Evolutionary conservation across 2,888 invertebrate genomes (phyloP).

Genomic region (Eilema depressum): DNA sequence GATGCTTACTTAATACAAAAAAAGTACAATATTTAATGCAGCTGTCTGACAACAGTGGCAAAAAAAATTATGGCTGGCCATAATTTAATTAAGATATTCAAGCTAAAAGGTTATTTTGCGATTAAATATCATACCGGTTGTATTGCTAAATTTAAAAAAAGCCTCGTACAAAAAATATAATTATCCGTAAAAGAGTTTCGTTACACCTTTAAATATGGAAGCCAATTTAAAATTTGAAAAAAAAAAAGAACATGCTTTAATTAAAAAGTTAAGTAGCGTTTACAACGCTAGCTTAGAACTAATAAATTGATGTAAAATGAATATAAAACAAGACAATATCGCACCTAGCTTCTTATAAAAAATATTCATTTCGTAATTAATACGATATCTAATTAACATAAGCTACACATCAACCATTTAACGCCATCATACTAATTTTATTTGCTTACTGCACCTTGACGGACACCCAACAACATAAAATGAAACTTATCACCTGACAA

Average conservation of each 20-base stretch:
- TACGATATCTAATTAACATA: conserved; percentile 50
- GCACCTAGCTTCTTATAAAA: conserved; percentile 24
- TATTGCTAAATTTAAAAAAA: not conserved
- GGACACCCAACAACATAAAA: conserved; percentile 7
- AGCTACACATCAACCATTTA: conserved; percentile 58
- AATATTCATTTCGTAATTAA: conserved; percentile 39
- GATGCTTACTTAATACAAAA: too few relatives aligned
- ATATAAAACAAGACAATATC: conserved; percentile 18
- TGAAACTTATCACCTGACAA: not conserved
- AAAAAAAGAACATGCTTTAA: not conserved
- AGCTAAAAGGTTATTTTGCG: not conserved
- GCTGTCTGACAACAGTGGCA: not conserved
- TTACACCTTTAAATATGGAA: conserved; percentile 3
- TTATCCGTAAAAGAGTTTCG: not conserved
- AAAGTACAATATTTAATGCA: not conserved
- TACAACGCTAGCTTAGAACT: not conserved
- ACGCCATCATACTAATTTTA: conserved; percentile 54
- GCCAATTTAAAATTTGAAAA: too few relatives aligned
- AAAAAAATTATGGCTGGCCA: not conserved
- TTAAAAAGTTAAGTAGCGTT: not conserved
- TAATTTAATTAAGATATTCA: not conserved
- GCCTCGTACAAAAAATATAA: too few relatives aligned
- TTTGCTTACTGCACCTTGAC: conserved; percentile 35
- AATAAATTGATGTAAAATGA: not conserved
- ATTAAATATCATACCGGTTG: not conserved